Base-by-base conservation (phyloP, 2,797 vertebrate species). In the Rhinophrynus dorsalis region DNA sequence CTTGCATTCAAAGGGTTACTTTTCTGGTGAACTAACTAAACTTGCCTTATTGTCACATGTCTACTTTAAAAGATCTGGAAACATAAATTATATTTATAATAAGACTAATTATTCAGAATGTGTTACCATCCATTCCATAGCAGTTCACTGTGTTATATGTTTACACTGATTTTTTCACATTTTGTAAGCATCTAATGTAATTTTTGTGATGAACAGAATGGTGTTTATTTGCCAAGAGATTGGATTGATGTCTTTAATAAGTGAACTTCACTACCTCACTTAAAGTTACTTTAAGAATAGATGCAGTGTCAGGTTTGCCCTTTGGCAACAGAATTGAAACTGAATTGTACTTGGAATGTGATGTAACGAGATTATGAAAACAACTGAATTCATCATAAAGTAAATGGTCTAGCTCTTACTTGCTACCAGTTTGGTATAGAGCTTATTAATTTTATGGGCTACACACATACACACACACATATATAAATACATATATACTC, bases 231-330 rank as follows among this genome's bases (percentile, higher is more conserved):
- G 66, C 26, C 13, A 32, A 23, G 20, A 32, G 17, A 52, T 32
- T 32, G 18, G 55, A 42, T 58, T 68, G 66, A 68, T 68, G 45
- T 29, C 1, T 59, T 68, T 59, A 48, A 59, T 68, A 55, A 68
- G 35, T 38, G n/a, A 11, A n/a, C 35, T 11, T 24, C 51, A 59
- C 27, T 11, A 45, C 17, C 29, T 20, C 26, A 32, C 62, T 32
- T 65, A 6, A 51, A 42, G 11, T 15, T 30, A 26, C 27, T 17
- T 30, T 37, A 37, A 35, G 60, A 37, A 51, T 24, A 51, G 45
- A 54, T 17, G 9, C 1, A 33, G 17, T 21, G 23, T 37, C n/a
- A 6, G 5, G 6, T 13, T 30, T 17, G 17, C 50, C n/a, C 62
- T 4, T 6, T 51, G 11, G 47, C 54, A 58, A 21, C 12, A 37